Evolutionary conservation across 2,797 vertebrate species (phyloP).

Genomic region (Philypnodon macrostomus): DNA sequence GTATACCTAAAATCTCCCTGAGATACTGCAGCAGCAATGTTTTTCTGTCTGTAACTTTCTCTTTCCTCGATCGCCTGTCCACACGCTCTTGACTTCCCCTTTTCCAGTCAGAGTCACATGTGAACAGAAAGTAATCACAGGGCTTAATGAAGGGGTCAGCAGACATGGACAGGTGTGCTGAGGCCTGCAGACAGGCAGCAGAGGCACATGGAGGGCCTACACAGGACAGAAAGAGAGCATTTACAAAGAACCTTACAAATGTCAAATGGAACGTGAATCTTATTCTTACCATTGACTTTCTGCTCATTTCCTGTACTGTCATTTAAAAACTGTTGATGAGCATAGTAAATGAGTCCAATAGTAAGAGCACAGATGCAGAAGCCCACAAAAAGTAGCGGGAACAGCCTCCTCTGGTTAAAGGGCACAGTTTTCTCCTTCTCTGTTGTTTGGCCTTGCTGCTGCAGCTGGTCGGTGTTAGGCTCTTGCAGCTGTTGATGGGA

Average conservation of each 20-base stretch:
- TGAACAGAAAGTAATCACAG: conserved; percentile 86
- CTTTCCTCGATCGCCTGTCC: conserved; percentile 19
- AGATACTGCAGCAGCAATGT: conserved; percentile 78
- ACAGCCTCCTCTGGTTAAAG: conserved; percentile 31
- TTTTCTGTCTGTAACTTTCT: conserved; percentile 70
- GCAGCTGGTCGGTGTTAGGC: conserved; percentile 10
- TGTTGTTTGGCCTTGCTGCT: conserved; percentile 16
- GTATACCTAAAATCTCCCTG: conserved; percentile 82
- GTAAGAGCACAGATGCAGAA: conserved; percentile 43
- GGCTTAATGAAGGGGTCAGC: conserved; percentile 78
- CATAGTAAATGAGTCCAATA: conserved; percentile 53
- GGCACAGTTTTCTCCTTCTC: conserved; percentile 35
- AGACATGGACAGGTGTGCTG: conserved; percentile 67
- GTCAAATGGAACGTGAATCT: neutral
- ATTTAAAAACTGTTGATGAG: conserved; percentile 23
- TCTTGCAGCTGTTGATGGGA: conserved; percentile 28
- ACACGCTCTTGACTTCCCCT: conserved; percentile 18
- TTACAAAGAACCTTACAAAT: neutral
- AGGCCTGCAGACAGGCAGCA: conserved; percentile 65
- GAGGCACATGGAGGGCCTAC: conserved; percentile 72
- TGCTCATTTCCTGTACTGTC: conserved; percentile 1
- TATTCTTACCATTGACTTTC: conserved; percentile 26
- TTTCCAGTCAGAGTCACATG: conserved; percentile 72
- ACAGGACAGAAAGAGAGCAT: conserved; percentile 15
- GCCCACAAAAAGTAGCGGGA: conserved; percentile 46